These are phyloP conservation scores for Drosophila colorata DNA, from an alignment of 2,888 invertebrate species.

Conservation along the genomic window DNA sequence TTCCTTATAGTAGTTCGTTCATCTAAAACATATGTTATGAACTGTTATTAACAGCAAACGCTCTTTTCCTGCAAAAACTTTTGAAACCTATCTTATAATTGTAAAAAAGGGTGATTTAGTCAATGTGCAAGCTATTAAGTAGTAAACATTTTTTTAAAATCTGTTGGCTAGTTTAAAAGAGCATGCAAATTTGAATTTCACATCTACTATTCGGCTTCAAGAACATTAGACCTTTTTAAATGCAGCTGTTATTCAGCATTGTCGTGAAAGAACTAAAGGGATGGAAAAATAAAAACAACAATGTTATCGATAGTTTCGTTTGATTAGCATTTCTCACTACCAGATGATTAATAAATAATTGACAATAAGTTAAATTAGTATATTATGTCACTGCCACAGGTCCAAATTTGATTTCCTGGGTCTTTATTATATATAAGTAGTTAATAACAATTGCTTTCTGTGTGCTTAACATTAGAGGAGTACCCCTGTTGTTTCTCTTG, in stretches of 20 bases:
- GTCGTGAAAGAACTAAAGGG: neutral
- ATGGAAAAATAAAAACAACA: neutral
- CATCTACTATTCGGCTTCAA: neutral
- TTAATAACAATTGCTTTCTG: neutral
- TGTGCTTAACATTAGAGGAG: neutral
- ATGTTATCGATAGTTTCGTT: neutral
- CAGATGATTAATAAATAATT: neutral
- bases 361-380: neutral
- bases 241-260: neutral
- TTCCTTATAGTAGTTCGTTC: constrained; percentile 5
- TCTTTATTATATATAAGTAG: neutral
- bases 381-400: neutral
- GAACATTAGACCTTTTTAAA: too few species aligned
- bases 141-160: neutral
- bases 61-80: neutral
- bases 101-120: neutral
- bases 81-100: neutral
- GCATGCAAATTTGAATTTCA: neutral
- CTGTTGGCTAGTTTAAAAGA: neutral
- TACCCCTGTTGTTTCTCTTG: constrained; percentile 8
- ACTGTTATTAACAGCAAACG: neutral
- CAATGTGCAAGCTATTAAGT: neutral
- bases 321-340: neutral
- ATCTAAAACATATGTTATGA: constrained; percentile 25
- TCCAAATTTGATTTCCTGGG: neutral